Base-by-base conservation (phyloP, 2,113 vertebrate species). In the Ascaphus truei region DNA sequence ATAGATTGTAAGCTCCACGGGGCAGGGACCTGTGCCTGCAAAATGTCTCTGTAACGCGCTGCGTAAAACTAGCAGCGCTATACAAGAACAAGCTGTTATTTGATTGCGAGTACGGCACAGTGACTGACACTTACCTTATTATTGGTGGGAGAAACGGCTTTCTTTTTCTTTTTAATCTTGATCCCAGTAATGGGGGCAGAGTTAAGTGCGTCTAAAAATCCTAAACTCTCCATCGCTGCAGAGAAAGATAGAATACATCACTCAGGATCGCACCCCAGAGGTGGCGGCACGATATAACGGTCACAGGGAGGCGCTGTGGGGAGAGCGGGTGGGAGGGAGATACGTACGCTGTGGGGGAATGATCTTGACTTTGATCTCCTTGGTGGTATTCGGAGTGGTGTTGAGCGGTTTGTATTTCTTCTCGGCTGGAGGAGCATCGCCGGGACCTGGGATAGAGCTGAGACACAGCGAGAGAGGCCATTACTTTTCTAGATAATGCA, bases 161-260 rank as follows among this genome's bases (percentile, higher is more conserved):
- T 98, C 64, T 98, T 98, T 79, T 98, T 98, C 84, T 98, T 98
- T 74, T 98, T 98, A 76, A 98, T 97, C 77, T 98, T 98, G 76
- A 96, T 93, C 18, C 95, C 95, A 0, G 94, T 93, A 16, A 98
- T 86, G 1, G 96, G 96, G 3, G 96, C 96, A 0, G 96, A 98
- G 75, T 98, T 98, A 43, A 98, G 90, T 2, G 96, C 96, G 9
- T 98, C 96, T 22, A 98, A 79, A 79, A 98, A 98, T 8, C 93
- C 95, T 1, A 94, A 89, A 7, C 90, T 92, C 72, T 98, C 96
- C 90, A 98, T 97, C 0, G 96, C 96, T 98, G 77, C 1, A 66
- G 33, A 53, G 3, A 27, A 23, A 31, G 59, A 23, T n/a, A 36
- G 16, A 4, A n/a, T n/a, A n/a, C n/a, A n/a, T n/a, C n/a, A n/a